phyloP scores from a whole-genome alignment of 2,113 vertebrate species.

The Chlorodrepanis virens region DNA sequence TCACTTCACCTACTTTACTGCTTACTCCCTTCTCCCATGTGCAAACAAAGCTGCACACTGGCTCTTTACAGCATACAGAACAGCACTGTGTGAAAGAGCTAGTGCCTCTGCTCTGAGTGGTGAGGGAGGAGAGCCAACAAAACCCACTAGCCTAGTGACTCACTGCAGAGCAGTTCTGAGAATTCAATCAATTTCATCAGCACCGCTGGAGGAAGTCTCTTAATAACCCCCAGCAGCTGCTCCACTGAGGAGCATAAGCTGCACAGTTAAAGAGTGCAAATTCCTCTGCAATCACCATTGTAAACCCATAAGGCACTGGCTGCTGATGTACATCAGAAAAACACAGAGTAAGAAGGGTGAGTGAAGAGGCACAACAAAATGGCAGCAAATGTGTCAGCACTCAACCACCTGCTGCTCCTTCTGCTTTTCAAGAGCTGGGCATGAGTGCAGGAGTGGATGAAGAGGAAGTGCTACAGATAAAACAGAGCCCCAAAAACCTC shows the following conservation, averaged over 20 bases:
- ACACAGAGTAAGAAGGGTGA: fast-evolving
- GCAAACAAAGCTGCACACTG: neutral
- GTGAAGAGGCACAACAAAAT: neutral
- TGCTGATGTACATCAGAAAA: neutral
- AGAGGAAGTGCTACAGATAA: neutral
- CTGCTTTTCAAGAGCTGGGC: neutral
- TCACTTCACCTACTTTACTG: neutral
- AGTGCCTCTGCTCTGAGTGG: neutral
- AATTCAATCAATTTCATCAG: constrained; percentile 17
- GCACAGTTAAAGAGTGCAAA: neutral
- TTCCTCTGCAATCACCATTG: neutral
- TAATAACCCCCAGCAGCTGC: neutral
- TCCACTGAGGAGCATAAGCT: neutral
- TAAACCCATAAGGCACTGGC: fast-evolving
- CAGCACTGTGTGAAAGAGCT: neutral
- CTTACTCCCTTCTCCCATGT: neutral
- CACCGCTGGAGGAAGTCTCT: neutral
- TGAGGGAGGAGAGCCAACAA: neutral
- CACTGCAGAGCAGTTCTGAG: neutral
- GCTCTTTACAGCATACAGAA: neutral
- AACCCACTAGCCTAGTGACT: neutral
- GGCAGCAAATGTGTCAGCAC: neutral
- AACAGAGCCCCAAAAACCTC: neutral
- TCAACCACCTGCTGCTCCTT: neutral
- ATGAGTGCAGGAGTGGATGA: neutral